Base-by-base conservation (phyloP, 1,140 invertebrate genomes). In the Leptopilina boulardi region DNA sequence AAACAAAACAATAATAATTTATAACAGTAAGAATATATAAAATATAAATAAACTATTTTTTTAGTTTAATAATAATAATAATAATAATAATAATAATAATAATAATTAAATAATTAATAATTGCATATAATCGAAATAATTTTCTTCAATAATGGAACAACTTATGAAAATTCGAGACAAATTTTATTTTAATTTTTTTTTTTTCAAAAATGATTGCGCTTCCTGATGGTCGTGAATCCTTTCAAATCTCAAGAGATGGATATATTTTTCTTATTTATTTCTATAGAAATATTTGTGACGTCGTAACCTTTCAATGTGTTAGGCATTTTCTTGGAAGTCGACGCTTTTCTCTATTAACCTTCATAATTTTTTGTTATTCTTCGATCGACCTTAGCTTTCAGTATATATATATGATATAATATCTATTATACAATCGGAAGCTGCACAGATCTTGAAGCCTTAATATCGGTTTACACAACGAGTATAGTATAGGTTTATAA, bases 401-500 rank as follows among this genome's bases (percentile, higher is more conserved):
- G 19, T 54, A 30, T 59, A 23, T 66, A 6, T 11, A 42, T 42
- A 42, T 42, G 41, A 11, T 26, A 30, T 38, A 9, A 4, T 30
- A 13, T 66, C 59, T 66, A 66, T 66, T 66, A 30, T 66, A 66
- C 59, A 66, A 66, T n/a, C 23, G 59, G 59, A 66, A 66, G 59
- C 59, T 66, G 59, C 59, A 66, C 59, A 66, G 23, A 66, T 66
- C 59, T 78, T 81, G 81, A 81, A 77, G 81, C 77, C 78, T 83
- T 51, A 85, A 85, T 84, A 82, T 79, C 54, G 54, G 34, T 38
- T 66, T 66, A 66, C 59, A 86, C 79, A 84, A 81, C 75, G 80
- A 86, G 77, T 83, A 81, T 84, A 71, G 59, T 66, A 38, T 84
- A 80, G 77, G 74, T 85, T 87, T 86, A 82, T 80, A 88, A 87